Conservation (phyloP, 2,888 invertebrate genomes). For the Serripes groenlandicus region DNA sequence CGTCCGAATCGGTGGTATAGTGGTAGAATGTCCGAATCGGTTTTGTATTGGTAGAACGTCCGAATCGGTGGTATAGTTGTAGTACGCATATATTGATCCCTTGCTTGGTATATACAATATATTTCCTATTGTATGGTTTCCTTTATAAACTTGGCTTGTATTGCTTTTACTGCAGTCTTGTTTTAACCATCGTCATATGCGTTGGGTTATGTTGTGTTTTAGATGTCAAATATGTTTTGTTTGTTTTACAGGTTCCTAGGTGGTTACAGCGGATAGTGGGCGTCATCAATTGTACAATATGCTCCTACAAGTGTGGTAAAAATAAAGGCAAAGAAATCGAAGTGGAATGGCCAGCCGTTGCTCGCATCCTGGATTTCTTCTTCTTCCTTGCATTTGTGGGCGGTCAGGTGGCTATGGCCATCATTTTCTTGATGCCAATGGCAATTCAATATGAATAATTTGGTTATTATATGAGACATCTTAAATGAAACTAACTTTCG, state of each 20-base stretch:
- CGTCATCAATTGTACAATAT: slow-evolving; percentile 44
- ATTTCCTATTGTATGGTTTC: too few relatives aligned
- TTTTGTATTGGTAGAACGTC: too few relatives aligned
- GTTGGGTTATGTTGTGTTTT: too few relatives aligned
- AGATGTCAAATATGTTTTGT: background rate
- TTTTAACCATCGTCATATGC: too few relatives aligned
- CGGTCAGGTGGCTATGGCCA: slow-evolving; percentile 46
- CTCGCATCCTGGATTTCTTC: slow-evolving; percentile 53
- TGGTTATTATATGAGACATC: background rate
- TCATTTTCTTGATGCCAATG: slow-evolving; percentile 56
- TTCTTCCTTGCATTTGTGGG: slow-evolving; percentile 58
- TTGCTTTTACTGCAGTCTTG: too few relatives aligned
- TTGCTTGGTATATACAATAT: too few relatives aligned
- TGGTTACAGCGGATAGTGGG: slow-evolving; percentile 53
- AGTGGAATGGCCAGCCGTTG: slow-evolving; percentile 56
- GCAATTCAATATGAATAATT: slow-evolving; percentile 38
- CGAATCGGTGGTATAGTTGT: too few relatives aligned
- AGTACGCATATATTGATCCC: too few relatives aligned
- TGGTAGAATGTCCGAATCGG: too few relatives aligned
- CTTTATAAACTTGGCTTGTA: too few relatives aligned
- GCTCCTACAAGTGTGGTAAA: slow-evolving; percentile 29
- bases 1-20: too few relatives aligned
- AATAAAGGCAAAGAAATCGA: slow-evolving; percentile 30
- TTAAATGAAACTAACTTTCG: too few relatives aligned
- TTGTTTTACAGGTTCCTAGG: slow-evolving; percentile 47